phyloP scores from a whole-genome alignment of 2,888 invertebrate genomes.

The Parapristionchus giblindavisi region DNA sequence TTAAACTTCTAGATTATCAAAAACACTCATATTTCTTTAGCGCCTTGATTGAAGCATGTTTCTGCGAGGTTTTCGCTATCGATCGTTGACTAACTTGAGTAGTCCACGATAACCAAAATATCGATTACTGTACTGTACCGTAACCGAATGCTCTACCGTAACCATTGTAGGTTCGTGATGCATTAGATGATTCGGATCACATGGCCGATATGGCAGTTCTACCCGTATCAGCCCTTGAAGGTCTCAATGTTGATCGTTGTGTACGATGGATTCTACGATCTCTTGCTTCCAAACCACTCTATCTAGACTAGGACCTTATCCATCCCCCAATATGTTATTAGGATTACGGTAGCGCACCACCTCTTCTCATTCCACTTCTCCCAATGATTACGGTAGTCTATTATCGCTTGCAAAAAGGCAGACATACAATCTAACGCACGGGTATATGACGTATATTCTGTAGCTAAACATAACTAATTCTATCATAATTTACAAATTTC shows the following conservation, averaged over 20 bases:
- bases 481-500: no score
- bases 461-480: no score
- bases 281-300: conserved; percentile 40
- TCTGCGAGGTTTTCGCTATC: no score
- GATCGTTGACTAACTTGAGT: no score
- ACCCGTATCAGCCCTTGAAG: conserved; percentile 63
- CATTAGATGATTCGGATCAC: conserved; percentile 55
- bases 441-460: no score
- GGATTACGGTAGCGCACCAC: neutral
- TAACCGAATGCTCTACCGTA: conserved; percentile 14
- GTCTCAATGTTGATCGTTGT: conserved; percentile 62
- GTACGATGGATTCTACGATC: conserved; percentile 59
- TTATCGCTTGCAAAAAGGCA: conserved; percentile 1
- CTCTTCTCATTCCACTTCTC: conserved; percentile 21
- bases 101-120: conserved; percentile 10
- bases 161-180: conserved; percentile 46
- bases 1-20: no score
- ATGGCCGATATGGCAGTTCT: conserved; percentile 62
- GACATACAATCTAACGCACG: no score
- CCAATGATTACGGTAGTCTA: conserved; percentile 30
- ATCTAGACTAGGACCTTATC: conserved; percentile 12
- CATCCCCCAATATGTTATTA: neutral
- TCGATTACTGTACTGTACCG: neutral
- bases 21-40: neutral
- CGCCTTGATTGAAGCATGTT: neutral